A percentile compares a stretch with the other conserved stretches of the same genome.
Conservation (phyloP, 1,140 invertebrate genomes). For the Pemphigus obesinymphae region DNA sequence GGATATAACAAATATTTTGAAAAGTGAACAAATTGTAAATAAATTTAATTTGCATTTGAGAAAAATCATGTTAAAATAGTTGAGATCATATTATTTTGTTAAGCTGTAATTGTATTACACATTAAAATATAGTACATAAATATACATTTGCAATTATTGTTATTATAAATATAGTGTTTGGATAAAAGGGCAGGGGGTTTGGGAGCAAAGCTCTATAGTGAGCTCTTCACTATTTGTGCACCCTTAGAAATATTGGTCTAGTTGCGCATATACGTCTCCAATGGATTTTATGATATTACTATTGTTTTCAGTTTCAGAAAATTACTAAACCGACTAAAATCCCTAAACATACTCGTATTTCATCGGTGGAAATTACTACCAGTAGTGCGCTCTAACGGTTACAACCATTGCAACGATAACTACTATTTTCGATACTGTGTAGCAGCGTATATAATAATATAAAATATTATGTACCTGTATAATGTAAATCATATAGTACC, state of each 20-base stretch:
- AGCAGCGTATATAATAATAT: too few relatives aligned
- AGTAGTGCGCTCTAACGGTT: neutral
- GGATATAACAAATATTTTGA: neutral
- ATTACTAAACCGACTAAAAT: too few relatives aligned
- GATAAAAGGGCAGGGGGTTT: too few relatives aligned
- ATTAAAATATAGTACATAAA: neutral
- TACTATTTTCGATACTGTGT: neutral
- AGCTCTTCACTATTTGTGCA: neutral
- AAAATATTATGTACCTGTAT: too few relatives aligned
- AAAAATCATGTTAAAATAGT: neutral
- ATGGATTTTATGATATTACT: too few relatives aligned
- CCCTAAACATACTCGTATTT: too few relatives aligned
- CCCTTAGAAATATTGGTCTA: neutral
- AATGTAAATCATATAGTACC: too few relatives aligned
- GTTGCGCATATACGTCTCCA: neutral
- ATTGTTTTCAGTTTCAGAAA: too few relatives aligned
- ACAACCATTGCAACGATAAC: neutral
- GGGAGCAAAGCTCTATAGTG: too few relatives aligned
- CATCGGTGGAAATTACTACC: too few relatives aligned
- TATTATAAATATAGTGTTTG: neutral
- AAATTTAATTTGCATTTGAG: neutral
- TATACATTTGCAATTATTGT: neutral
- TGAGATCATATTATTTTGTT: neutral
- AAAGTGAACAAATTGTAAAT: neutral
- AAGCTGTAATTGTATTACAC: neutral